phyloP scores from a whole-genome alignment of 2,113 vertebrate species.

The Strigops habroptila region DNA sequence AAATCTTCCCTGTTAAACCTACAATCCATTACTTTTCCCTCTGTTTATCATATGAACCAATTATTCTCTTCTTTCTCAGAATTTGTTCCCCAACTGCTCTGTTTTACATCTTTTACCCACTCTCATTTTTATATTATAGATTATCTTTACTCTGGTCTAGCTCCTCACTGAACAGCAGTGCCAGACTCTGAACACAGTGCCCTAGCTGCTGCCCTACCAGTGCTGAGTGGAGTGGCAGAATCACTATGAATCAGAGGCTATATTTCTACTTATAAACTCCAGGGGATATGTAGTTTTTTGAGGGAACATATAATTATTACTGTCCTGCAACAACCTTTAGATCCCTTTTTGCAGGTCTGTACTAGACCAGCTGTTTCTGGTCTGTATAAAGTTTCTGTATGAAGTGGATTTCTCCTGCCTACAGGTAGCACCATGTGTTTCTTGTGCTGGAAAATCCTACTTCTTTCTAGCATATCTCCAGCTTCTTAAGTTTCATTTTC shows the following conservation, averaged over 20 bases:
- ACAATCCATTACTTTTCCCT: neutral
- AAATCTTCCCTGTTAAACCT: neutral
- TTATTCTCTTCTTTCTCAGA: neutral
- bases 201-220: neutral
- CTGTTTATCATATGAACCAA: neutral
- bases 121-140: neutral
- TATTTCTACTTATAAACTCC: neutral
- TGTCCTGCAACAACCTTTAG: neutral
- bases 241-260: neutral
- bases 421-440: neutral
- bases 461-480: neutral
- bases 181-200: neutral
- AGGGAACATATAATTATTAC: neutral
- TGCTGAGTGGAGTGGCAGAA: neutral
- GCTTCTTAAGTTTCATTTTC: neutral
- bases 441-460: neutral
- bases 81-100: neutral
- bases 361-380: neutral
- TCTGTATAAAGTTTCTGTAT: neutral
- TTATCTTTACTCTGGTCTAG: neutral
- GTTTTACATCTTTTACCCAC: neutral
- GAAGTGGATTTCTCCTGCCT: neutral
- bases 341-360: neutral
- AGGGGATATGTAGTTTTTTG: neutral
- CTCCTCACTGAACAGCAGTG: neutral